Evolutionary conservation across 23 tunicate species (phyloP), one percentile per base, ranked within the genome.

Genomic region (Styela clava): DNA sequence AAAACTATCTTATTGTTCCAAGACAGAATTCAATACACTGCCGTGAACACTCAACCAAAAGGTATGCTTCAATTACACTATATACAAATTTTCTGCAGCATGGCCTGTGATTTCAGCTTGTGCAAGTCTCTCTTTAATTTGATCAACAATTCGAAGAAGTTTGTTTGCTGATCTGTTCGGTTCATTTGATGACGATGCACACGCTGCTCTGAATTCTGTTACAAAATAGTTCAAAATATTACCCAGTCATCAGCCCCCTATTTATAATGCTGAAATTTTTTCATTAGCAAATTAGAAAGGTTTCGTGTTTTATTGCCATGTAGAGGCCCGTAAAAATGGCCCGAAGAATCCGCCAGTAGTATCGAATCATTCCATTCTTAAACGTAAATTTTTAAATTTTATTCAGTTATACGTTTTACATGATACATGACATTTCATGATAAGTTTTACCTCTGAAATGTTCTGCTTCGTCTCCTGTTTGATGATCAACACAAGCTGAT

Each of bases 61-160:
- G n/a, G n/a, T n/a, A n/a, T n/a, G n/a, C n/a, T n/a, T n/a, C n/a
- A n/a, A n/a, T n/a, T 67, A 67, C 16, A 67, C 71, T 16, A 67
- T 29, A 67, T 67, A 67, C 30, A 67, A 67, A 67, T 73, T 73
- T 0, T 34, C 32, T 0, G 78, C 26, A 19, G 51, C 78, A 19
- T 33, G 78, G 51, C 52, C 78, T 24, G 44, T 29, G 32, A 31
- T 25, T 31, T 34, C 51, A 31, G 78, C 78, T 31, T 73, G 78
- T 18, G 71, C 30, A 18, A 67, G 24, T 1, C 71, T 67, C 31
- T 67, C 71, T 29, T 67, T 67, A 67, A 67, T 67, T 1, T 67
- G 71, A 67, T 67, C 31, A 67, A 67, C 71, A 29, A 67, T 67
- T 18, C 71, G 71, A 25, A 67, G 31, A 25, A 67, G 31, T 29